A percentile compares a stretch with the other conserved stretches of the same genome.
These are phyloP conservation scores for Buathra laborator DNA, from an alignment of 2,888 invertebrate species.

Conservation along the genomic window DNA sequence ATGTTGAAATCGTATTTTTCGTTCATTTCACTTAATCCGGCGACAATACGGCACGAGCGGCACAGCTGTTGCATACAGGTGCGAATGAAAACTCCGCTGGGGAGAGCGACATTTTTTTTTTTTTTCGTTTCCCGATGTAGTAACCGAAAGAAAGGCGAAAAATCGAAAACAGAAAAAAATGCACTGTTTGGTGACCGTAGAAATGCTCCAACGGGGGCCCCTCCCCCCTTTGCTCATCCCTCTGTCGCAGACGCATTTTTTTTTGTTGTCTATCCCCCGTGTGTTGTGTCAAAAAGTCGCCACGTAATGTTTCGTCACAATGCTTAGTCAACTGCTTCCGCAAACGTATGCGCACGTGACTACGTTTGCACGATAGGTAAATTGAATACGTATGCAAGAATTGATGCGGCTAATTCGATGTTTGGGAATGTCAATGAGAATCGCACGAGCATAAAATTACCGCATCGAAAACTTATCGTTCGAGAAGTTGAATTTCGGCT, in stretches of 20 bases:
- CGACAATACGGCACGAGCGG: slow-evolving; percentile 10
- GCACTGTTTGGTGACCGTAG: slow-evolving; percentile 1
- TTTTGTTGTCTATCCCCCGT: slow-evolving; percentile 8
- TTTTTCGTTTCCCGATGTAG: neutral
- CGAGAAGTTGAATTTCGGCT: too few species aligned
- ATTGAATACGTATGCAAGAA: neutral
- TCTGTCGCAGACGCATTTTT: neutral
- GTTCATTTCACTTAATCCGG: slow-evolving; percentile 52
- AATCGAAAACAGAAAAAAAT: slow-evolving; percentile 47
- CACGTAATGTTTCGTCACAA: slow-evolving; percentile 32
- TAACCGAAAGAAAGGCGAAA: slow-evolving; percentile 50
- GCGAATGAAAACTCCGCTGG: slow-evolving; percentile 15
- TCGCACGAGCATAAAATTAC: neutral
- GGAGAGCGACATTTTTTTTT: slow-evolving; percentile 41
- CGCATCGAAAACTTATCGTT: neutral
- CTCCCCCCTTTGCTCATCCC: neutral
- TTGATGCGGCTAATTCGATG: neutral
- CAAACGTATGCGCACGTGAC: slow-evolving; percentile 17
- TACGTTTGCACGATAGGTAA: neutral
- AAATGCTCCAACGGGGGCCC: neutral
- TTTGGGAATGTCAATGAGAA: slow-evolving; percentile 15
- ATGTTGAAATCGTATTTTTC: slow-evolving; percentile 39
- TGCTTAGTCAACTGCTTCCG: slow-evolving; percentile 39
- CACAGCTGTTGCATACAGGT: slow-evolving; percentile 45
- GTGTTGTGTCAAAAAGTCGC: slow-evolving; percentile 47